Evolutionary conservation across 1,140 invertebrate genomes (phyloP).

Genomic region (Drosophila sulfurigaster): DNA sequence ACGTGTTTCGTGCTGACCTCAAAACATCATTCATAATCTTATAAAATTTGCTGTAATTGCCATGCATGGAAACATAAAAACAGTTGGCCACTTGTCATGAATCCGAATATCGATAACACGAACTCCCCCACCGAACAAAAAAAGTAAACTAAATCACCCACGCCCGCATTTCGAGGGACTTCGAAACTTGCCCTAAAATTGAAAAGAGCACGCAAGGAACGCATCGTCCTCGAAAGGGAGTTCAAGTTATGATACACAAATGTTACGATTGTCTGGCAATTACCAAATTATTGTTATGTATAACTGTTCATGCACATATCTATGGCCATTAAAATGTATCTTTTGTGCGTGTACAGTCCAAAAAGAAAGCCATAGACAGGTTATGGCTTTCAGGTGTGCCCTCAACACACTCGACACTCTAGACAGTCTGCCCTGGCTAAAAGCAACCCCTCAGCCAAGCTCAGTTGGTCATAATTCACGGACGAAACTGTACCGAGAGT

Average conservation of each 20-base stretch:
- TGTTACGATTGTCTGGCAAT: conserved; percentile 81
- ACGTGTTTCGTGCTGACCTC: conserved; percentile 55
- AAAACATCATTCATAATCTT: conserved; percentile 65
- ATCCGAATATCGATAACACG: conserved; percentile 37
- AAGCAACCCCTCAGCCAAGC: conserved; percentile 18
- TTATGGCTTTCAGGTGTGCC: conserved; percentile 79
- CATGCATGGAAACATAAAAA: conserved; percentile 51
- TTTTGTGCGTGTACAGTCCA: conserved; percentile 74
- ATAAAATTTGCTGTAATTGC: conserved; percentile 72
- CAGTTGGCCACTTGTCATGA: conserved; percentile 65
- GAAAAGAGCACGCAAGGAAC: conserved; percentile 73
- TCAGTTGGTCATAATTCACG: conserved; percentile 40
- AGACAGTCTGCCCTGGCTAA: conserved; percentile 1
- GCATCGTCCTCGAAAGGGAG: conserved; percentile 27
- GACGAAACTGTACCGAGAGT: conserved; percentile 68
- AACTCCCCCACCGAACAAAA: conserved; percentile 1
- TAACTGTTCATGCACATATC: conserved; percentile 69
- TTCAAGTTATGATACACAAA: conserved; percentile 52
- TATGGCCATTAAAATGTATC: conserved; percentile 76
- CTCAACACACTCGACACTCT: background rate
- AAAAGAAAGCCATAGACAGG: conserved; percentile 45
- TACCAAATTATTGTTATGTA: conserved; percentile 83
- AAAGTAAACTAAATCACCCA: conserved; percentile 20
- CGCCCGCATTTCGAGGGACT: conserved; percentile 32
- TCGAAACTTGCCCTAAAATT: conserved; percentile 62